Percentiles rank a stretch among this genome's conserved stretches.
Evolutionary conservation across 2,888 invertebrate species (phyloP).

Genomic region (Dugesia japonica): DNA sequence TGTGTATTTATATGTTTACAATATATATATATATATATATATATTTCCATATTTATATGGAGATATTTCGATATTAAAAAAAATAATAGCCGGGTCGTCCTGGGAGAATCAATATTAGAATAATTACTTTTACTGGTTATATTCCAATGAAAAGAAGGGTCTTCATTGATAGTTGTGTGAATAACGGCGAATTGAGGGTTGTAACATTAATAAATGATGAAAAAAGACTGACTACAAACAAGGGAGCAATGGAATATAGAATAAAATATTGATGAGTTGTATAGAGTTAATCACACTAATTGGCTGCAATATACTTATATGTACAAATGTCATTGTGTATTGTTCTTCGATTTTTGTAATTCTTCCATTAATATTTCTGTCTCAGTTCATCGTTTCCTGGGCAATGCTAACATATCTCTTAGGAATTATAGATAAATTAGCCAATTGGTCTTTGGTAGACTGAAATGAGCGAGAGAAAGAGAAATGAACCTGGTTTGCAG

Average conservation of each 20-base stretch:
- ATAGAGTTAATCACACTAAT: constrained; percentile 16
- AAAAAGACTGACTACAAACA: constrained; percentile 17
- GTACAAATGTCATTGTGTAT: not conserved
- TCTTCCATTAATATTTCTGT: constrained; percentile 20
- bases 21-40: not conserved
- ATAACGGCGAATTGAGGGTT: constrained; percentile 20
- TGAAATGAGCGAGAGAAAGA: not conserved
- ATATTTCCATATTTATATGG: not conserved
- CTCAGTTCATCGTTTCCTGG: constrained; percentile 14
- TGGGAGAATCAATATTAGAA: constrained; percentile 9
- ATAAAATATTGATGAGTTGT: constrained; percentile 14
- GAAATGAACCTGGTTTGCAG: constrained; percentile 11
- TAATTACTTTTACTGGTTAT: constrained; percentile 4
- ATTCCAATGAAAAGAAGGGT: constrained; percentile 16
- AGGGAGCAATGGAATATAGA: not conserved
- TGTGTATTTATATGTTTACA: no score
- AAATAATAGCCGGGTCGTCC: not conserved
- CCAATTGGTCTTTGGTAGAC: constrained; percentile 20
- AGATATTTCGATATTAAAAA: not conserved
- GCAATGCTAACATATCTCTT: not conserved
- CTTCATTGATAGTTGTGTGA: constrained; percentile 13
- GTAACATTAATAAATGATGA: constrained; percentile 4
- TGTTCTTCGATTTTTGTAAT: constrained; percentile 6
- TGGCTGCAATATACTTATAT: constrained; percentile 20
- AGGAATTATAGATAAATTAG: constrained; percentile 15